Evolutionary conservation across 1,140 invertebrate species (phyloP), one percentile per base, ranked within the genome.

Genomic region (Nylanderia fulva): DNA sequence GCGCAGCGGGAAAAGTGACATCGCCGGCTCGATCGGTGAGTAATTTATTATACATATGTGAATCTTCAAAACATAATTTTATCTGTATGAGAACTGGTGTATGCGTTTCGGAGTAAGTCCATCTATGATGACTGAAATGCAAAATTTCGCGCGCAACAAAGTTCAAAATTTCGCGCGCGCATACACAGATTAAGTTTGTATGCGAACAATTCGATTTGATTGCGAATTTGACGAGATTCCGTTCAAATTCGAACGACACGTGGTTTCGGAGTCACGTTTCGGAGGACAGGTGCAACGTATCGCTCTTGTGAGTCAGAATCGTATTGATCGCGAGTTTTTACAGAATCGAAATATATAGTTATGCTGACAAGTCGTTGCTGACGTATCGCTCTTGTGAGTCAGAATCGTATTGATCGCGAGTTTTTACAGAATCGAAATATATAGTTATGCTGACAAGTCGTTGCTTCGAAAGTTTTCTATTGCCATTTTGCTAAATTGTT

Each of bases 21-120:
- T 84, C 72, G 82, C 71, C 60, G 58, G 58, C 58, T 54, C 61
- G 74, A 84, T 84, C 72, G 77, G 77, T 82, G 77, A 84, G 72
- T 75, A 72, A 5, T n/a, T n/a, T n/a, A n/a, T n/a, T n/a, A n/a
- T n/a, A 13, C 2, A 6, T 48, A 6, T 27, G 18, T 15, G 18
- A 24, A n/a, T 4, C 3, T 9, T n/a, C n/a, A n/a, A 48, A 45
- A 45, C 6, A 18, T 48, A 48, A 48, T 15, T 0, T 48, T 5
- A 48, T 48, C 15, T 48, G 2, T 75, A 36, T 56, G 52, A 39
- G 63, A 33, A 75, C 27, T 61, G 39, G 1, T 29, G 52, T 45
- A n/a, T n/a, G 18, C 13, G 18, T 33, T 27, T 64, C 36, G 33
- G 27, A 21, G 27, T 56, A 18, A 63, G 8, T 3, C 24, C 24